Evolutionary conservation across 2,113 vertebrate species (phyloP).

Genomic region (Syngnathus floridae): DNA sequence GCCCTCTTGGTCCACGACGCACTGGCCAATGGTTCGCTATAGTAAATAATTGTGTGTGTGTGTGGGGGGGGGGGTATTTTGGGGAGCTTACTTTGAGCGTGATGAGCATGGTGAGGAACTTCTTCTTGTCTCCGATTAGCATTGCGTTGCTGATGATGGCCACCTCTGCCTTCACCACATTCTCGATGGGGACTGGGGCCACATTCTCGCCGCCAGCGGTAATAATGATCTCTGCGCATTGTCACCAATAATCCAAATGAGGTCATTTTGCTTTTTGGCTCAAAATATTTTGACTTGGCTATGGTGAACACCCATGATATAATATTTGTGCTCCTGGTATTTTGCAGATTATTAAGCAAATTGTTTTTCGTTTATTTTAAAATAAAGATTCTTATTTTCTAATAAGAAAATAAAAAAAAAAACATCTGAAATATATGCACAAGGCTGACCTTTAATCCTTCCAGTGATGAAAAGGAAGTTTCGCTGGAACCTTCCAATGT

Average conservation of each 20-base stretch:
- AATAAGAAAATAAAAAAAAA: not conserved
- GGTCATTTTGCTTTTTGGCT: not conserved
- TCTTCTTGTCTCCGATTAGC: slow-evolving; percentile 73
- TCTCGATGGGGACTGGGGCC: slow-evolving; percentile 71
- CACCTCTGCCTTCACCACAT: slow-evolving; percentile 63
- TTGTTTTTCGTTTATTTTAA: too few species aligned
- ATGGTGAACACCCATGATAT: too few species aligned
- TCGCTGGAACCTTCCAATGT: slow-evolving; percentile 63
- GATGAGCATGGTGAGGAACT: slow-evolving; percentile 75
- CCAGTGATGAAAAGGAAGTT: slow-evolving; percentile 74
- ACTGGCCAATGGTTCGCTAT: slow-evolving; percentile 39
- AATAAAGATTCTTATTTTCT: too few species aligned
- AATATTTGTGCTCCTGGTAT: too few species aligned
- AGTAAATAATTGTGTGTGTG: not conserved
- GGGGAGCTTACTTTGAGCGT: slow-evolving; percentile 69
- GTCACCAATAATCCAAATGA: not conserved
- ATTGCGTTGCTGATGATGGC: slow-evolving; percentile 72
- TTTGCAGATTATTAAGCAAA: too few species aligned
- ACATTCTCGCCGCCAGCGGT: slow-evolving; percentile 77
- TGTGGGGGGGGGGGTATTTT: not conserved
- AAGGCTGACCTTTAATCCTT: slow-evolving; percentile 70
- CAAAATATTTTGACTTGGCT: too few species aligned
- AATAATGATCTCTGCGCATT: slow-evolving; percentile 69
- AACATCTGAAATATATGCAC: not conserved
- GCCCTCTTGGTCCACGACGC: slow-evolving; percentile 57